phyloP scores from a whole-genome alignment of 2,113 vertebrate species.

The Micronycteris hirsuta region DNA sequence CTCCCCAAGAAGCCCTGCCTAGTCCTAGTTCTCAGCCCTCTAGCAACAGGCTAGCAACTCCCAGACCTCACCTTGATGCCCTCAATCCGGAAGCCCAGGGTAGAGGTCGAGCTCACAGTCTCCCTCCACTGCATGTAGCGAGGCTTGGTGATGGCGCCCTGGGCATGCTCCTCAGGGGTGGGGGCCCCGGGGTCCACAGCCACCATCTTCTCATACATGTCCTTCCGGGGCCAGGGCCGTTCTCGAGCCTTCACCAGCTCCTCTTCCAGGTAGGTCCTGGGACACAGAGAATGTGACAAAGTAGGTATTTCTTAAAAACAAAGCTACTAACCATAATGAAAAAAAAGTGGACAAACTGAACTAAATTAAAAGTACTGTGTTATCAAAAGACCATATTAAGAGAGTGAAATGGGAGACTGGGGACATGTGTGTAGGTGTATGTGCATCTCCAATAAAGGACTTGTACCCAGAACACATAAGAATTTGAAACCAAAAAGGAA shows the following conservation, averaged over 20 bases:
- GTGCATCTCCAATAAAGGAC: background rate
- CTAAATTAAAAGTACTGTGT: background rate
- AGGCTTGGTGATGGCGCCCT: slow-evolving; percentile 88
- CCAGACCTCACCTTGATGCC: slow-evolving; percentile 88
- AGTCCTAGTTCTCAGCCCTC: background rate
- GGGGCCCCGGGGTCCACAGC: slow-evolving; percentile 89
- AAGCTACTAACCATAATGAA: background rate
- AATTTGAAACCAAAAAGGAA: background rate
- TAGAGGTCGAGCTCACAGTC: slow-evolving; percentile 90
- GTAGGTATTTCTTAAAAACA: background rate
- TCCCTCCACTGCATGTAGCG: slow-evolving; percentile 96
- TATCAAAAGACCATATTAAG: background rate
- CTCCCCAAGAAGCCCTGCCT: background rate
- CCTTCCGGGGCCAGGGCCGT: slow-evolving; percentile 85
- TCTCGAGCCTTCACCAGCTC: slow-evolving; percentile 90
- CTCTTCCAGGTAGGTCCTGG: slow-evolving; percentile 92
- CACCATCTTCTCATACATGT: slow-evolving; percentile 96
- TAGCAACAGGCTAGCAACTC: background rate
- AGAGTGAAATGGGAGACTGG: background rate
- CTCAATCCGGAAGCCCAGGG: slow-evolving; percentile 91
- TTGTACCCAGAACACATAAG: background rate
- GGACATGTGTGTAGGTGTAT: background rate
- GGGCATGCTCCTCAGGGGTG: slow-evolving; percentile 84
- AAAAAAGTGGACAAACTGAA: background rate
- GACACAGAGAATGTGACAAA: background rate